These are phyloP conservation scores for Alethe castanea DNA, from an alignment of 2,113 vertebrate genomes.

Conservation along the genomic window DNA sequence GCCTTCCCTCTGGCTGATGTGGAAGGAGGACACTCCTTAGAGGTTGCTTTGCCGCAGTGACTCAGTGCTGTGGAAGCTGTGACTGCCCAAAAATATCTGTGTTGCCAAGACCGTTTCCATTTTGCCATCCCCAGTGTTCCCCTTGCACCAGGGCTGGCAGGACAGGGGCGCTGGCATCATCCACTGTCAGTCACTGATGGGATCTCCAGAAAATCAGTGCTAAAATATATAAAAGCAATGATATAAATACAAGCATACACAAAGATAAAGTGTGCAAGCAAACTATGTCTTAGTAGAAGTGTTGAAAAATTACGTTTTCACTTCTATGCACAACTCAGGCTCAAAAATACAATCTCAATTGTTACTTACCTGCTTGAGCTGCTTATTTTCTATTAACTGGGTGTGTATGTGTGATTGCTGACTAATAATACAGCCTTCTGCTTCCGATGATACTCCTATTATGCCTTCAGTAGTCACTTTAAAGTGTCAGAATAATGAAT, in stretches of 20 bases:
- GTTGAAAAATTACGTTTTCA: neutral
- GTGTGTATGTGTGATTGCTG: neutral
- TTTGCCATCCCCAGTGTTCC: neutral
- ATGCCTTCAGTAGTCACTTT: neutral
- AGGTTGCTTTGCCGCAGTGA: neutral
- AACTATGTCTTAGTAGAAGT: neutral
- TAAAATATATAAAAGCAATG: neutral
- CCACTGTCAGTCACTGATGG: neutral
- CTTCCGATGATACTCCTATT: neutral
- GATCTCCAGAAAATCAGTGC: neutral
- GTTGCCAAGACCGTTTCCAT: neutral
- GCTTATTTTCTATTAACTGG: neutral
- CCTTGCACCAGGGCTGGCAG: neutral
- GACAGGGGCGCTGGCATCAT: neutral
- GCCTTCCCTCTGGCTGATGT: neutral
- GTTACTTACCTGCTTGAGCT: neutral
- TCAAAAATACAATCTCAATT: neutral
- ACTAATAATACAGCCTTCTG: neutral
- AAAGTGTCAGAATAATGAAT: constrained; percentile 22
- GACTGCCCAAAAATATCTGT: neutral
- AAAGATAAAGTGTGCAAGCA: neutral
- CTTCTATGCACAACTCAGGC: neutral
- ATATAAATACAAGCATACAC: neutral
- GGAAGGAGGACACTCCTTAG: neutral
- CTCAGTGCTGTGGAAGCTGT: neutral